Evolutionary conservation across 2,113 vertebrate species (phyloP), one percentile per base, ranked within the genome.

Genomic region (Pangasianodon hypophthalmus): DNA sequence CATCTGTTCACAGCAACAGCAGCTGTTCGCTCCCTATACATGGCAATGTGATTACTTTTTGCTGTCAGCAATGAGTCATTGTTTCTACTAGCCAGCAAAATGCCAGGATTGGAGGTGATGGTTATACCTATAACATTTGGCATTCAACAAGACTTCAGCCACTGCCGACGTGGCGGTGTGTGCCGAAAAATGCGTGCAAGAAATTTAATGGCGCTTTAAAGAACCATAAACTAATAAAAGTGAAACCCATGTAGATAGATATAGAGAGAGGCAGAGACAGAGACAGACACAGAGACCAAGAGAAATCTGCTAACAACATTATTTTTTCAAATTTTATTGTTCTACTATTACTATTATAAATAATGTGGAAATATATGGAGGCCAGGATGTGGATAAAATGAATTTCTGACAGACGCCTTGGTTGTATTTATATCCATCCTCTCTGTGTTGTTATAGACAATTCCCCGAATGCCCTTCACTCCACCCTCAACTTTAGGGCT

Each of bases 1-100:
- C 88, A 89, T 89, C 82, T 89, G 88, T 77, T 89, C 88, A 73
- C 9, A 50, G 37, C 54, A 84, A 6, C 69, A 85, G 54, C 82
- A 89, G 88, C 67, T 75, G 52, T 89, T 84, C 62, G 11, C 41
- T 46, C 9, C 26, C 69, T 62, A 73, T 62, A 69, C 67, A 73
- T 84, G 60, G 11, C 79, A 29, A 10, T 50, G 54, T 62, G 56
- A 75, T 85, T 85, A 89, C 67, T 84, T 75, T 75, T 46, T 75
- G 29, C 82, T 77, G 69, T 84, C 82, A 62, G 69, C 54, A 26
- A 11, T 71, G 73, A 64, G 46, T 88, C 86, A 58, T 73, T 73
- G 67, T 64, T 82, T 71, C 50, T 46, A 48, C 46, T 58, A 44
- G 52, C 58, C 50, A 44, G n/a, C 29, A 89, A 89, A 77, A 44